phyloP scores from a whole-genome alignment of 1,140 invertebrate species.

The Xylocopa sonorina region DNA sequence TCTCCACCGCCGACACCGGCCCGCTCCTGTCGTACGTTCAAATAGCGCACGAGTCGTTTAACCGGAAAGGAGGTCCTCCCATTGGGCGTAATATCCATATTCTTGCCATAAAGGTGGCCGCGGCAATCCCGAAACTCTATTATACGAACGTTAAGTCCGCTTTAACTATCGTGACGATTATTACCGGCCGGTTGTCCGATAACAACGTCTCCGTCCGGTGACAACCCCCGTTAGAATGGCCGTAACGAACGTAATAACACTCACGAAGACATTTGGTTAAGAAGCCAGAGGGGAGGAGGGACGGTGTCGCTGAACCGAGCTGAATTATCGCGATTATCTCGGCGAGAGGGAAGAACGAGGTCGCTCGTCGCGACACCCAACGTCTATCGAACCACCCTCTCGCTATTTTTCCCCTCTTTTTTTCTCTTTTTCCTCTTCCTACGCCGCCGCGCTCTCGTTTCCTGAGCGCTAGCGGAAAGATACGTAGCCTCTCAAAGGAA shows the following conservation, averaged over 20 bases:
- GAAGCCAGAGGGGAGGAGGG: not conserved
- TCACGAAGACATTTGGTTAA: constrained; percentile 21
- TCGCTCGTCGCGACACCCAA: constrained; percentile 23
- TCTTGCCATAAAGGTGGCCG: constrained; percentile 20
- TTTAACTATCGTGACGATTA: constrained; percentile 43
- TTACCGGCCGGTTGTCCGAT: constrained; percentile 20
- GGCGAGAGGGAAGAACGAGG: constrained; percentile 6
- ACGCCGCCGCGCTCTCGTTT: constrained; percentile 12
- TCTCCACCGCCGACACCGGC: not conserved
- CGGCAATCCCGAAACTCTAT: constrained; percentile 27
- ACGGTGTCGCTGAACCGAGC: not conserved
- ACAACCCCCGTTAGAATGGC: not conserved
- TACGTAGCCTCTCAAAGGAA: constrained; percentile 44
- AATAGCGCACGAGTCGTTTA: constrained; percentile 20
- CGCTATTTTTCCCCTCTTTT: not conserved
- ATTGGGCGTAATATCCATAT: constrained; percentile 39
- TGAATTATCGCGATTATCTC: constrained; percentile 38
- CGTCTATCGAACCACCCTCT: not conserved
- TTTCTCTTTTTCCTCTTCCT: not conserved
- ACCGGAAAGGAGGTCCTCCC: constrained; percentile 1
- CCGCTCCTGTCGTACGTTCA: not conserved
- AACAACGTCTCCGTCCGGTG: constrained; percentile 9
- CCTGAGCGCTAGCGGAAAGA: constrained; percentile 28
- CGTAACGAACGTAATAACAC: constrained; percentile 14
- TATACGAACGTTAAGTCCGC: constrained; percentile 21